Conservation (phyloP, 2,113 vertebrate genomes). For the Perca flavescens region DNA sequence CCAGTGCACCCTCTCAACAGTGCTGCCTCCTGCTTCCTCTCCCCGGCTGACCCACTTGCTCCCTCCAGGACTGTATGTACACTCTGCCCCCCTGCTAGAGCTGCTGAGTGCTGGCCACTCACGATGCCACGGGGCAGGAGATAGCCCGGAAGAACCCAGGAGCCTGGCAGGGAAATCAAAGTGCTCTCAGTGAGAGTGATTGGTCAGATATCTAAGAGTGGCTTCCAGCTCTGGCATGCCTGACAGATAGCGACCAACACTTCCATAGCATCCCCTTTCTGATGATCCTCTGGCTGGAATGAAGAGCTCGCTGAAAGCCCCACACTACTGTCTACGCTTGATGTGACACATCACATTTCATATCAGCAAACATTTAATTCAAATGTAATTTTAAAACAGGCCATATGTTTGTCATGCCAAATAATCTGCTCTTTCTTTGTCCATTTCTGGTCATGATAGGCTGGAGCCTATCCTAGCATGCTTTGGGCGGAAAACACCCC, state of each 20-base stretch:
- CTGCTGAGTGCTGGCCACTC: conserved; percentile 59
- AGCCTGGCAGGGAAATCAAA: conserved; percentile 70
- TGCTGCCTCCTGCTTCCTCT: conserved; percentile 22
- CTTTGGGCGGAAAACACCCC: conserved; percentile 21
- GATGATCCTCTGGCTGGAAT: conserved; percentile 14
- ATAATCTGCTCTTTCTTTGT: not conserved
- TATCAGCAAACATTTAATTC: not conserved
- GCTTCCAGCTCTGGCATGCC: conserved; percentile 59
- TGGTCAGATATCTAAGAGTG: conserved; percentile 59
- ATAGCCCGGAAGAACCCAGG: conserved; percentile 54
- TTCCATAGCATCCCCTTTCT: conserved; percentile 38
- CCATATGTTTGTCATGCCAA: not conserved
- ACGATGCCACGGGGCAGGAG: conserved; percentile 44
- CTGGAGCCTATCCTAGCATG: conserved; percentile 14
- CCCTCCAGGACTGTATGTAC: conserved; percentile 33
- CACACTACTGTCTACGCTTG: not conserved
- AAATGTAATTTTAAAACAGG: conserved; percentile 1
- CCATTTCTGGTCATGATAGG: conserved; percentile 4
- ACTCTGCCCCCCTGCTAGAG: conserved; percentile 20
- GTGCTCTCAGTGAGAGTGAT: conserved; percentile 55
- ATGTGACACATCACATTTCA: not conserved
- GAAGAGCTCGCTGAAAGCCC: conserved; percentile 25
- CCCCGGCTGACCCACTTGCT: conserved; percentile 31
- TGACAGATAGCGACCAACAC: conserved; percentile 50
- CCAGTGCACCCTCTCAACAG: not conserved